Evolutionary conservation across 1,140 invertebrate species (phyloP).

Genomic region (Pseudoatta argentina): DNA sequence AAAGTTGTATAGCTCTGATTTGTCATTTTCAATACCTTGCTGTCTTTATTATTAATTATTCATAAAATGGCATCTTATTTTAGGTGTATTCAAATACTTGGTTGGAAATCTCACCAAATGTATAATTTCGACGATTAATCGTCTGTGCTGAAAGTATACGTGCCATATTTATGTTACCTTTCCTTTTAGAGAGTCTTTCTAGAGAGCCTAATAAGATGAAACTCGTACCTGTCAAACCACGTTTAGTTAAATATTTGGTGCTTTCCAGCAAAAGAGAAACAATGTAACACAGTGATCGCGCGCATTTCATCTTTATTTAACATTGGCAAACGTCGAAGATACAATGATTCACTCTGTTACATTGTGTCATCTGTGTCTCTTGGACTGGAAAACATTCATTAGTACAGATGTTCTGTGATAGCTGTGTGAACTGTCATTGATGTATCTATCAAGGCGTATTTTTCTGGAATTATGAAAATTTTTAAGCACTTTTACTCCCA

Average conservation of each 20-base stretch:
- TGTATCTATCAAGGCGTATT: slow-evolving; percentile 28
- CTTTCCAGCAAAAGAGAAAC: too few species aligned
- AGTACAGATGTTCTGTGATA: slow-evolving; percentile 33
- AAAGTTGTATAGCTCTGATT: slow-evolving; percentile 21
- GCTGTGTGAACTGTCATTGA: slow-evolving; percentile 24
- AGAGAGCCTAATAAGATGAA: slow-evolving; percentile 47
- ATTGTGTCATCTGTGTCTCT: too few species aligned
- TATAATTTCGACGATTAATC: slow-evolving; percentile 81
- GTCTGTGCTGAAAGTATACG: slow-evolving; percentile 52
- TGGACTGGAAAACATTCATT: neutral
- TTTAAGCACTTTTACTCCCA: slow-evolving; percentile 70
- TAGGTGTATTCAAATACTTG: slow-evolving; percentile 78
- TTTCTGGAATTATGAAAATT: slow-evolving; percentile 56
- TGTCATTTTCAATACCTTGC: neutral
- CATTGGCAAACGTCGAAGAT: too few species aligned
- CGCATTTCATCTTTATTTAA: too few species aligned
- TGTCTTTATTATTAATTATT: neutral
- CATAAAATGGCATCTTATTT: slow-evolving; percentile 39
- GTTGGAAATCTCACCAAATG: slow-evolving; percentile 79
- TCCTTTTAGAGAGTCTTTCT: slow-evolving; percentile 53
- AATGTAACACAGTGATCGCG: too few species aligned
- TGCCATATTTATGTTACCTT: slow-evolving; percentile 3
- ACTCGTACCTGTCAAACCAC: slow-evolving; percentile 51
- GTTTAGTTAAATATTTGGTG: slow-evolving; percentile 5
- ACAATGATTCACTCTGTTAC: too few species aligned